phyloP scores from a whole-genome alignment of 1,140 invertebrate species.

The Pseudachorutes palmiensis region DNA sequence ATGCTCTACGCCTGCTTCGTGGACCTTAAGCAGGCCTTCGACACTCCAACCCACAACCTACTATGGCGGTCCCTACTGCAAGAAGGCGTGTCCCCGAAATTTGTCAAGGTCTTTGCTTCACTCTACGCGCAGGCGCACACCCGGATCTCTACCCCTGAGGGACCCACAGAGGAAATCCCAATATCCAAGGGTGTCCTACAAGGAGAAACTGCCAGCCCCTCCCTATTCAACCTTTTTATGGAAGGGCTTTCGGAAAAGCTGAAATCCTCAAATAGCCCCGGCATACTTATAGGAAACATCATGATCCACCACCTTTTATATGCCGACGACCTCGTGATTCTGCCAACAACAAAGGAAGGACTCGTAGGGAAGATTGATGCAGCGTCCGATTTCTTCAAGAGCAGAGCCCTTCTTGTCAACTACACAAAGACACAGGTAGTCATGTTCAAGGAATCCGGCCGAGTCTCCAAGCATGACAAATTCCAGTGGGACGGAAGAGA shows the following conservation, averaged over 20 bases:
- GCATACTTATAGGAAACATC: constrained; percentile 3
- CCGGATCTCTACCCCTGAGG: no score
- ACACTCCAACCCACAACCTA: not conserved
- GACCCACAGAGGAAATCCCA: no score
- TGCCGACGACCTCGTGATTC: constrained; percentile 23
- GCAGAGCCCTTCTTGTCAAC: not conserved
- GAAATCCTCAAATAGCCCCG: not conserved
- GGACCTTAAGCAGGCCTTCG: constrained; percentile 23
- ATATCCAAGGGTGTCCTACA: no score
- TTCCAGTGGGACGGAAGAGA: not conserved
- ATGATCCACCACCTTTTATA: constrained; percentile 16
- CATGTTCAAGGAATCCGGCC: not conserved
- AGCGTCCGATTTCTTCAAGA: not conserved
- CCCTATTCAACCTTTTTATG: constrained; percentile 26
- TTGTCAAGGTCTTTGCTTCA: constrained; percentile 9
- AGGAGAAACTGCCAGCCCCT: constrained; percentile 21
- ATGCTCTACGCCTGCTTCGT: constrained; percentile 23
- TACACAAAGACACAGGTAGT: not conserved
- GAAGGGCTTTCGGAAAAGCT: constrained; percentile 11
- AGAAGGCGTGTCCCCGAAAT: constrained; percentile 15
- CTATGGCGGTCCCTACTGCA: constrained; percentile 19
- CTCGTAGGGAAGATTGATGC: constrained; percentile 22
- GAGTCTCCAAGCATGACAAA: not conserved
- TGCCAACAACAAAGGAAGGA: not conserved
- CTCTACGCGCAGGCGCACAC: constrained; percentile 16